Percentiles rank a stretch among this genome's conserved stretches.
Conservation (phyloP, 2,113 vertebrate genomes). For the Mesembrinibis cayennensis region DNA sequence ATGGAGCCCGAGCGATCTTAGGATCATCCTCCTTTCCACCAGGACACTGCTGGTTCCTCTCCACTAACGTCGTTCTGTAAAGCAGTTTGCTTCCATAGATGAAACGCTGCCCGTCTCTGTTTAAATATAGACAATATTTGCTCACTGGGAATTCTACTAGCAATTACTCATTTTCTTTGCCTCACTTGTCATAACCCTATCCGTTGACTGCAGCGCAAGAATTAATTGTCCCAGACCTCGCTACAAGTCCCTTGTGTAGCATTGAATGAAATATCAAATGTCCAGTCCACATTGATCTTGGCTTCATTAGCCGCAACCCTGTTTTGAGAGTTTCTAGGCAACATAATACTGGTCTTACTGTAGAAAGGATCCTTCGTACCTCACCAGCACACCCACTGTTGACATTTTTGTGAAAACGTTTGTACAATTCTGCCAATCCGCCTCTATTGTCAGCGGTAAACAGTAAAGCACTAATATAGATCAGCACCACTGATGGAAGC, state of each 20-base stretch:
- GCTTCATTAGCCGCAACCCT: background rate
- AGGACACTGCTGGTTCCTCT: background rate
- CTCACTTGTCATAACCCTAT: background rate
- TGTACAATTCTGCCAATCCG: background rate
- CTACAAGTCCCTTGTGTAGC: background rate
- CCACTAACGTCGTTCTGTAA: no score
- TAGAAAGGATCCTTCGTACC: background rate
- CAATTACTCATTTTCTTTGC: background rate
- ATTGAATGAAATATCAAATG: background rate
- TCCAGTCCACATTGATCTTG: background rate
- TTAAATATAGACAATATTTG: background rate
- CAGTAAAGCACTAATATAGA: background rate
- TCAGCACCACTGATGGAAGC: background rate
- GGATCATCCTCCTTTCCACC: no score
- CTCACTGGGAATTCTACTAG: background rate
- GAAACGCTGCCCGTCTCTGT: background rate
- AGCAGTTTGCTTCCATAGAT: background rate
- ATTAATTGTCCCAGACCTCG: background rate
- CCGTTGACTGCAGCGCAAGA: background rate
- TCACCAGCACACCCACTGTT: background rate
- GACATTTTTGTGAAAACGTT: background rate
- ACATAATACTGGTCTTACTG: background rate
- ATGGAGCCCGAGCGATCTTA: rapidly evolving
- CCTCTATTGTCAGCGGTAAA: background rate
- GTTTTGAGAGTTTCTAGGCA: slow-evolving; percentile 10